Base-by-base conservation (phyloP, 2,888 invertebrate species). In the Thereva unica region DNA sequence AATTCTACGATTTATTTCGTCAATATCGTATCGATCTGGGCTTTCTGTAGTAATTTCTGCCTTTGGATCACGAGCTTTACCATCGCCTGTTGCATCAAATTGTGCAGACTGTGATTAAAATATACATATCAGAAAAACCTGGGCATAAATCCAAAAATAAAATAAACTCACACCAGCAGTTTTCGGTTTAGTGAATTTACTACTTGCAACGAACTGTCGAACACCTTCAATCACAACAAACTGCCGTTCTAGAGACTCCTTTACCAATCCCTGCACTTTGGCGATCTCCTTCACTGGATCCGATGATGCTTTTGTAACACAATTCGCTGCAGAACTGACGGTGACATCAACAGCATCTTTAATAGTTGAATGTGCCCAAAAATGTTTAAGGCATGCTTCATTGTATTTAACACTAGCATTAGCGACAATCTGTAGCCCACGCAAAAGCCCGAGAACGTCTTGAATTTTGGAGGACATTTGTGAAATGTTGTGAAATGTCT, bases 161-260 rank as follows among this genome's bases (percentile, higher is more conserved):
- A 12, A 34, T 1, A 12, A 44, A 7, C 34, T 47, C 35, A 12
- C 45, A 45, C 8, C 10, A 45, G 9, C 4, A 61, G n/a, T n/a
- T 12, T 63, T 41, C 52, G 34, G 41, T 50, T 6, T 1, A 23
- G 23, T 23, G 23, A 23, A 23, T 23, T 5, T 41, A 5, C 38
- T 49, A 41, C 6, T 35, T 71, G 10, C 4, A 23, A 84, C 74
- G 73, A 89, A 89, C 71, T 88, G 85, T 71, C 83, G 83, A 52
- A 93, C 77, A 38, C 93, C 92, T 73, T 87, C 86, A 49, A 86
- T 83, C 23, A 93, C 89, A 53, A 91, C 88, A 72, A 84, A 82
- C 4, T 88, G 83, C 73, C 90, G 83, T 73, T 89, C 88, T 3
- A 85, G 73, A 4, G 83, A 79, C 74, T 89, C 89, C 70, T 79